A percentile compares a stretch with the other conserved stretches of the same genome.
These are phyloP conservation scores for Toxonevra muliebris DNA, from an alignment of 2,888 invertebrate species.

Conservation along the genomic window DNA sequence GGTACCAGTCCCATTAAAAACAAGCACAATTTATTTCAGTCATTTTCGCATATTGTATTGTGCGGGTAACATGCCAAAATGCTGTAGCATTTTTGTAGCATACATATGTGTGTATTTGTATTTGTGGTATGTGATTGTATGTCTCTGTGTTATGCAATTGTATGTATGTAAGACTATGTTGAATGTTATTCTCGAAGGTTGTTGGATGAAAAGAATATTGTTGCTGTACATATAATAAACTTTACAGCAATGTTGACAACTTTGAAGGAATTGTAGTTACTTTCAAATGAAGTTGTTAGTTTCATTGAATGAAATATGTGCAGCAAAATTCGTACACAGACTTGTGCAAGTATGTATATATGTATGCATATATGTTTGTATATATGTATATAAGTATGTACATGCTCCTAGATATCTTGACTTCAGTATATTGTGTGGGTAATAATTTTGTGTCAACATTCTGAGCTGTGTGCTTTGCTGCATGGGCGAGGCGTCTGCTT, in stretches of 20 bases:
- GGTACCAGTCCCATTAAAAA: conserved; percentile 1
- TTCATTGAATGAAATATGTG: conserved; percentile 12
- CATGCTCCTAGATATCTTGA: neutral
- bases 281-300: conserved; percentile 17
- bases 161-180: no score
- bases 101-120: no score
- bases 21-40: conserved; percentile 25
- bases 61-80: neutral
- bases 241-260: conserved; percentile 23
- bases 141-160: no score
- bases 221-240: conserved; percentile 12
- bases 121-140: no score
- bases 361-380: conserved; percentile 10
- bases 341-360: neutral
- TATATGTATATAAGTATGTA: neutral
- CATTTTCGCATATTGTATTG: conserved; percentile 20
- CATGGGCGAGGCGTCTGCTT: no score
- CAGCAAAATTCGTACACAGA: neutral
- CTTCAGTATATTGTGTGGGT: no score
- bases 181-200: no score
- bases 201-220: no score
- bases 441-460: no score
- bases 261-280: conserved; percentile 23
- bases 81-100: neutral
- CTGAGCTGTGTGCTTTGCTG: no score